Conservation (phyloP, 1,140 invertebrate genomes). For the Lucilia sericata region DNA sequence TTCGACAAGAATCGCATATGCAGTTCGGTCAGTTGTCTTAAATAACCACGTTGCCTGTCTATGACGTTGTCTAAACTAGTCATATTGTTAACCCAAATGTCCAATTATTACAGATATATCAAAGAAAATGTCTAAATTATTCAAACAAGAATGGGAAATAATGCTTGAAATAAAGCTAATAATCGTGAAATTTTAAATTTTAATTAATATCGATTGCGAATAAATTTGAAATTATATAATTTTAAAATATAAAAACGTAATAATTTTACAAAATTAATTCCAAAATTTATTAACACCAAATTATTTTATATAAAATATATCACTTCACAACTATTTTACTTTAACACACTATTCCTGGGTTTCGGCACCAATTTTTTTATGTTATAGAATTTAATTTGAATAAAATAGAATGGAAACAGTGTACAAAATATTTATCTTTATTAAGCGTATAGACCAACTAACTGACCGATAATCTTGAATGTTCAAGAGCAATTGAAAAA, state of each 20-base stretch:
- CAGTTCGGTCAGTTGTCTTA: neutral
- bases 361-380: constrained; percentile 27
- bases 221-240: neutral
- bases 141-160: neutral
- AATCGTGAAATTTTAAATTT: neutral
- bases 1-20: neutral
- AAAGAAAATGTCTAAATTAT: neutral
- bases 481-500: too few relatives aligned
- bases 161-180: neutral
- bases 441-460: too few relatives aligned
- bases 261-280: neutral
- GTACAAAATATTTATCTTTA: too few relatives aligned
- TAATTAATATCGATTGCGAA: neutral
- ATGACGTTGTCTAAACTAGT: neutral
- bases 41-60: neutral
- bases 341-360: neutral
- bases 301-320: neutral
- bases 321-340: neutral
- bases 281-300: neutral
- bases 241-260: too few relatives aligned
- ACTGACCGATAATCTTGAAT: too few relatives aligned
- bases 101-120: neutral
- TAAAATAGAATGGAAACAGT: neutral
- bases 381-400: neutral
- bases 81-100: neutral